phyloP scores from a whole-genome alignment of 1,140 invertebrate genomes.

The Bombyx mori region DNA sequence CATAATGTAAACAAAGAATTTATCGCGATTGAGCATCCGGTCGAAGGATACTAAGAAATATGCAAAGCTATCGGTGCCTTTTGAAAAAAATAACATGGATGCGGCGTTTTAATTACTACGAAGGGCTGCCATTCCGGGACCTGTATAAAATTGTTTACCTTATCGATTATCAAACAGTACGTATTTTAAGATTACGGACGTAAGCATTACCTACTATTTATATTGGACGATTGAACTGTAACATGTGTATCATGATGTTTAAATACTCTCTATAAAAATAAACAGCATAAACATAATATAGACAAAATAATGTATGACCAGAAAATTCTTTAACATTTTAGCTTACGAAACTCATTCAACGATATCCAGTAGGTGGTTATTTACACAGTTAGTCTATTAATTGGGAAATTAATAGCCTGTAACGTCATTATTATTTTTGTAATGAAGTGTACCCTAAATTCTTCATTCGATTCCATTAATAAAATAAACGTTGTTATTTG shows the following conservation, averaged over 20 bases:
- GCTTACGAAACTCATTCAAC: slow-evolving; percentile 2
- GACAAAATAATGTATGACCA: slow-evolving; percentile 5
- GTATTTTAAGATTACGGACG: slow-evolving; percentile 27
- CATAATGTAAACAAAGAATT: slow-evolving; percentile 24
- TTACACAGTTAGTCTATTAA: slow-evolving; percentile 7
- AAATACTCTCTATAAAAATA: slow-evolving; percentile 19
- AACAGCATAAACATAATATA: slow-evolving; percentile 5
- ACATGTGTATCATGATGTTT: slow-evolving; percentile 21
- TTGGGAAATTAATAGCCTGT: slow-evolving; percentile 6
- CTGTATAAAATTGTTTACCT: slow-evolving; percentile 32
- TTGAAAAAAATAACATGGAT: slow-evolving; percentile 21
- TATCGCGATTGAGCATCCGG: slow-evolving; percentile 31
- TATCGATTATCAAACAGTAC: slow-evolving; percentile 32
- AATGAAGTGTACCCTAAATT: slow-evolving; percentile 5
- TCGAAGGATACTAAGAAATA: slow-evolving; percentile 38
- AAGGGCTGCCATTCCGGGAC: slow-evolving; percentile 17
- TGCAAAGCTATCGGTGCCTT: slow-evolving; percentile 25
- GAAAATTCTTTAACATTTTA: slow-evolving; percentile 6
- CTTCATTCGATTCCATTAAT: not conserved
- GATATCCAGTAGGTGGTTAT: slow-evolving; percentile 4
- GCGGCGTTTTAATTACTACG: slow-evolving; percentile 38
- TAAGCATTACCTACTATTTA: slow-evolving; percentile 25
- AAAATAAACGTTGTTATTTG: not conserved
- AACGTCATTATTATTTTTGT: not conserved
- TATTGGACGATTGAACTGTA: slow-evolving; percentile 22